Evolutionary conservation across 2,888 invertebrate species (phyloP), one percentile per base, ranked within the genome.

Genomic region (Tetropium fuscum): DNA sequence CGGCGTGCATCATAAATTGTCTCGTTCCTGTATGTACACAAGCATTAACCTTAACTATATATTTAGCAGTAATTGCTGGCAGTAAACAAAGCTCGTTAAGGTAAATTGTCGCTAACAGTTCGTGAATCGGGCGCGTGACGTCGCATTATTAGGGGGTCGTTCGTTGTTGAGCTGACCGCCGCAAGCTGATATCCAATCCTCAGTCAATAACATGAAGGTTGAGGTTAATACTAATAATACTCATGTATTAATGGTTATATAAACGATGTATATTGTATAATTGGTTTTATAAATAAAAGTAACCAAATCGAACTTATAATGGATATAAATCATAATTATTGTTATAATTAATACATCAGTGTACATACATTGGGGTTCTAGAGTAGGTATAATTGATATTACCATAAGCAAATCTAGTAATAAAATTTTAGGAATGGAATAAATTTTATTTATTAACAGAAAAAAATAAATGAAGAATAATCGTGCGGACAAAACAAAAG

Each of bases 101-200:
- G 73, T 76, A 72, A 77, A 78, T 75, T 78, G 76, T 78, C 76
- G 73, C 75, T 78, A 77, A 77, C 77, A 76, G 77, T 76, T 78
- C 78, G 77, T 78, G 78, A 73, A 77, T 78, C 75, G 72, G 66
- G 69, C 75, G 73, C 78, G 77, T 78, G 77, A 78, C 74, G 74
- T 67, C 72, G 71, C 76, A 62, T 74, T 74, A 75, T 75, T 75
- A 75, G 70, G 67, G 68, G 70, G 66, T 76, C 71, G 73, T 74
- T 74, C 73, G 58, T 64, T 65, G 66, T 66, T 64, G 19, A 40
- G 71, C 65, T 68, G 72, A 71, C 67, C 69, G 72, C 72, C 68
- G 63, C 51, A 57, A 69, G 71, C 69, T 53, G 58, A 58, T 61
- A 63, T 63, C 57, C 47, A 60, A 53, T 45, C 16, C 19, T 43